phyloP scores from a whole-genome alignment of 2,797 vertebrate genomes.

The Amniataba percoides region DNA sequence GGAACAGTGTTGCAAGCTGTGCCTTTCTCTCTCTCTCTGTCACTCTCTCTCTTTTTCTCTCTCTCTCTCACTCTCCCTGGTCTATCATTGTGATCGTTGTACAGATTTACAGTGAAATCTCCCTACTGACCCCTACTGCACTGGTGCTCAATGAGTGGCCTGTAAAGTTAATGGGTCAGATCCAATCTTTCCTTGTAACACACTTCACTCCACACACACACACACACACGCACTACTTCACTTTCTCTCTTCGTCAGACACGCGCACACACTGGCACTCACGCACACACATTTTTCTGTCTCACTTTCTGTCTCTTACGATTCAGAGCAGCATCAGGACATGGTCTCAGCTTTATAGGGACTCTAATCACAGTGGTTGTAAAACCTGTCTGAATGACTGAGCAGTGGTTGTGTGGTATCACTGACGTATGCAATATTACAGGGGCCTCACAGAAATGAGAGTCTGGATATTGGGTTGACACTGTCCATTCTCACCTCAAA shows the following conservation, averaged over 20 bases:
- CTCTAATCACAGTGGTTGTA: slow-evolving; percentile 61
- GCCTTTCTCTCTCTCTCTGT: slow-evolving; percentile 17
- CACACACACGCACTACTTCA: slow-evolving; percentile 4
- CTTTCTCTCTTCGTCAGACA: not conserved
- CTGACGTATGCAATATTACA: slow-evolving; percentile 30
- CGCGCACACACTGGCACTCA: not conserved
- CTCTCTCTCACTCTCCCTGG: slow-evolving; percentile 4
- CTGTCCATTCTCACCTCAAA: not conserved
- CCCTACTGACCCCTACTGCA: slow-evolving; percentile 72
- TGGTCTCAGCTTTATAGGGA: slow-evolving; percentile 55
- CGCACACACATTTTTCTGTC: slow-evolving; percentile 20
- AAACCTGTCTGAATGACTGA: slow-evolving; percentile 53
- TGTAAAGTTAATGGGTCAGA: slow-evolving; percentile 84
- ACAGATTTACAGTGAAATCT: slow-evolving; percentile 79
- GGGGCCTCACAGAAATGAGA: slow-evolving; percentile 12
- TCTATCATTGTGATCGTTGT: slow-evolving; percentile 64
- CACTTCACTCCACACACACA: slow-evolving; percentile 38
- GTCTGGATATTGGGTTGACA: slow-evolving; percentile 1
- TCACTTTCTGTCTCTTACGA: slow-evolving; percentile 38
- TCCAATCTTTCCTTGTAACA: slow-evolving; percentile 81
- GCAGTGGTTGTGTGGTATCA: slow-evolving; percentile 34
- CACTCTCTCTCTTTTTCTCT: slow-evolving; percentile 3
- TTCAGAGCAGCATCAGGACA: slow-evolving; percentile 50
- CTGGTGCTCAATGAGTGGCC: slow-evolving; percentile 67
- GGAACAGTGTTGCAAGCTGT: slow-evolving; percentile 58